Conservation (phyloP, 2,888 invertebrate species). For the Amaurobius ferox region DNA sequence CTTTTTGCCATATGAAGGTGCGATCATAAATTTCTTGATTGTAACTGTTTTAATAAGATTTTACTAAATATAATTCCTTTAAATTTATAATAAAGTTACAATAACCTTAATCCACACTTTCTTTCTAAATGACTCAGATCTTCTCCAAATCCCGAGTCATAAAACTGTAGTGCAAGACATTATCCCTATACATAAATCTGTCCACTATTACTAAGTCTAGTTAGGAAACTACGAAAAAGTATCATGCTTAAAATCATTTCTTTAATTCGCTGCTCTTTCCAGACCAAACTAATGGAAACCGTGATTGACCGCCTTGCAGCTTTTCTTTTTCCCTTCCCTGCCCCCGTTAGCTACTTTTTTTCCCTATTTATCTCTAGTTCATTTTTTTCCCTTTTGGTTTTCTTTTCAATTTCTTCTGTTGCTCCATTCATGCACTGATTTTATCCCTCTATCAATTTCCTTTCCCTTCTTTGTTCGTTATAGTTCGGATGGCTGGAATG, state of each 20-base stretch:
- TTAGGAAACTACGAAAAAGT: not conserved
- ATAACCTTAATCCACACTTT: no score
- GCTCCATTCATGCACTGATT: slow-evolving; percentile 68
- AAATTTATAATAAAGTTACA: no score
- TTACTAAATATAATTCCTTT: no score
- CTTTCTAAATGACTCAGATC: no score
- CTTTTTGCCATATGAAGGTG: no score
- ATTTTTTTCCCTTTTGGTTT: not conserved
- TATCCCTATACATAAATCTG: not conserved
- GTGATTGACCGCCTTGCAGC: slow-evolving; percentile 65
- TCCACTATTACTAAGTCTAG: not conserved
- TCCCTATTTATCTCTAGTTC: slow-evolving; percentile 10
- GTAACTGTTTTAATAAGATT: no score
- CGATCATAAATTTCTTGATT: no score
- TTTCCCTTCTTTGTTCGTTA: no score
- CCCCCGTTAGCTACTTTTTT: not conserved
- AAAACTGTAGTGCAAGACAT: not conserved
- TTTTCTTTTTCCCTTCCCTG: slow-evolving; percentile 28
- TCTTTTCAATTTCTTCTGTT: slow-evolving; percentile 18
- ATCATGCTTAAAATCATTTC: slow-evolving; percentile 29
- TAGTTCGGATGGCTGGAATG: slow-evolving; percentile 23
- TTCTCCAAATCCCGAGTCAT: not conserved
- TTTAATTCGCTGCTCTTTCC: slow-evolving; percentile 42
- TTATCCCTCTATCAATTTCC: slow-evolving; percentile 69
- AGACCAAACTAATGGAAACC: slow-evolving; percentile 63